Evolutionary conservation across 2,113 vertebrate genomes (phyloP).

Genomic region (Tyrannus savana): DNA sequence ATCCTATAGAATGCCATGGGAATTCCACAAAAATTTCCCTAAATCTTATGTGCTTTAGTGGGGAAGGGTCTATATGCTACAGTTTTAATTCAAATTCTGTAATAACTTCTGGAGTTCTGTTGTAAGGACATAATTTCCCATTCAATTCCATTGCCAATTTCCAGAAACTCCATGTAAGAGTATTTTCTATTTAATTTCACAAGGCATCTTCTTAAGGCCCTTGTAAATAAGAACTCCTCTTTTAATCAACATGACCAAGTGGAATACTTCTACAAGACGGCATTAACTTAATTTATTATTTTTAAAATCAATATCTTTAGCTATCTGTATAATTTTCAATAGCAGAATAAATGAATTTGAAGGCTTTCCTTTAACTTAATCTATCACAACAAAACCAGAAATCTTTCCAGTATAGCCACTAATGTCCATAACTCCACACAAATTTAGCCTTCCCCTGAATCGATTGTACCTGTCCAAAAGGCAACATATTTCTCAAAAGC

Average conservation of each 20-base stretch:
- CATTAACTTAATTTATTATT: neutral
- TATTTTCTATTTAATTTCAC: neutral
- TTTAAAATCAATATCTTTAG: neutral
- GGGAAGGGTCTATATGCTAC: neutral
- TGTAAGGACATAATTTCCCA: neutral
- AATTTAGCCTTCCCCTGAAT: neutral
- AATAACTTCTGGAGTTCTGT: neutral
- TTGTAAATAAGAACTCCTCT: neutral
- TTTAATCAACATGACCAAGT: neutral
- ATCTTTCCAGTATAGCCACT: neutral
- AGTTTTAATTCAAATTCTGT: neutral
- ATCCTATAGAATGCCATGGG: rapidly evolving
- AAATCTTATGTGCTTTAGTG: neutral
- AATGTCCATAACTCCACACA: neutral
- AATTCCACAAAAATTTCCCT: neutral
- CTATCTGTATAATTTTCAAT: neutral
- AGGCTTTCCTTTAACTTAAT: neutral
- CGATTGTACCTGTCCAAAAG: neutral
- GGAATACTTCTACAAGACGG: neutral
- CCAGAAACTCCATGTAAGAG: neutral
- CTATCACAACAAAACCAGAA: neutral
- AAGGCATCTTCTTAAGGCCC: neutral
- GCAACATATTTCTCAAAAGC: neutral
- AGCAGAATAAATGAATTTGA: neutral
- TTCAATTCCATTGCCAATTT: neutral